A percentile compares a stretch with the other conserved stretches of the same genome.
Evolutionary conservation across 2,113 vertebrate species (phyloP).

Genomic region (Eptatretus burgeri): DNA sequence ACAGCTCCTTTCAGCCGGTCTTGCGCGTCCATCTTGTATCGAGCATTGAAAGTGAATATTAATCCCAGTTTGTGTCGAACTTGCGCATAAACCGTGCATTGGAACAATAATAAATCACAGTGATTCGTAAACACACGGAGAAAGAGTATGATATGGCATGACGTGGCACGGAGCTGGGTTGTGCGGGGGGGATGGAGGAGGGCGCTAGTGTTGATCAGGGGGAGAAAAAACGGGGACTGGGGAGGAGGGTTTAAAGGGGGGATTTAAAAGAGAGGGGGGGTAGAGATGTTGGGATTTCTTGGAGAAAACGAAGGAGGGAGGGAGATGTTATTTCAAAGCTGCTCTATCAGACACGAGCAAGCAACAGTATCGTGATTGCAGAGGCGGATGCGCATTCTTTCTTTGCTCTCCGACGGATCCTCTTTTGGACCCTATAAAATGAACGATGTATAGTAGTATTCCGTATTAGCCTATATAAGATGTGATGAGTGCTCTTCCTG

Average conservation of each 20-base stretch:
- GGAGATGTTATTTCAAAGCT: conserved; percentile 12
- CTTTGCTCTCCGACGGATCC: conserved; percentile 14
- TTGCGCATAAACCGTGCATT: too few species aligned
- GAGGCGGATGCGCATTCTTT: conserved; percentile 18
- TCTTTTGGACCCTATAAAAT: conserved; percentile 11
- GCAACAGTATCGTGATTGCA: conserved; percentile 21
- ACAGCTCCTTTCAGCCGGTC: too few species aligned
- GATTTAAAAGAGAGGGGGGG: too few species aligned
- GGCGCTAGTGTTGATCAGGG: background rate
- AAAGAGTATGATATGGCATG: too few species aligned
- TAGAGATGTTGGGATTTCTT: too few species aligned
- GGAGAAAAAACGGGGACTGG: background rate
- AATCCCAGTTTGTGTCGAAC: too few species aligned
- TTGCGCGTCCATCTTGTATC: too few species aligned
- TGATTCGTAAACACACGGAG: too few species aligned
- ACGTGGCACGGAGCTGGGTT: background rate
- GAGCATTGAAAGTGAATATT: too few species aligned
- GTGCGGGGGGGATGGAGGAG: background rate
- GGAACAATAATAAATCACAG: too few species aligned
- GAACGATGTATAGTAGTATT: background rate
- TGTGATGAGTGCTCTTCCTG: conserved; percentile 16
- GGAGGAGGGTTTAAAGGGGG: conserved; percentile 4
- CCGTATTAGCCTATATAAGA: conserved; percentile 8
- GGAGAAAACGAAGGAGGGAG: conserved; percentile 11
- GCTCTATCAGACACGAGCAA: background rate